These are phyloP conservation scores for Drosophila kohkoa DNA, from an alignment of 1,140 invertebrate species.

Conservation along the genomic window DNA sequence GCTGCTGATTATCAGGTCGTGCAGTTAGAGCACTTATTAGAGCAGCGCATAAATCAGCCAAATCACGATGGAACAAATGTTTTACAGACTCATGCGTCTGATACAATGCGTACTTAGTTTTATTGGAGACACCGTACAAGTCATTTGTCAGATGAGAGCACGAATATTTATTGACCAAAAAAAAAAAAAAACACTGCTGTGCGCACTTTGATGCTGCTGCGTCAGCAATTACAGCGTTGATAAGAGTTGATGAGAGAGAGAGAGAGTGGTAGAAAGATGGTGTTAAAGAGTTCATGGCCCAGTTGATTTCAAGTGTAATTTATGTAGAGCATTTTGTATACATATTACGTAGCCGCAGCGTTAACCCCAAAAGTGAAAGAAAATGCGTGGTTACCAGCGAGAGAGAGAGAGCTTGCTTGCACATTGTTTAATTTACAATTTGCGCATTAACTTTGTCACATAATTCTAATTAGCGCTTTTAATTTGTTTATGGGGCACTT, in stretches of 20 bases:
- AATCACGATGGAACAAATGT: slow-evolving; percentile 76
- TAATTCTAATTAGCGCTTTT: slow-evolving; percentile 83
- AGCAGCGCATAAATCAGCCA: slow-evolving; percentile 70
- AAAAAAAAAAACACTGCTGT: background rate
- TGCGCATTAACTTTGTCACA: slow-evolving; percentile 82
- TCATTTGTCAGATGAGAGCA: slow-evolving; percentile 73
- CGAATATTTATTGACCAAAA: slow-evolving; percentile 56
- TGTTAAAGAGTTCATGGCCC: slow-evolving; percentile 7
- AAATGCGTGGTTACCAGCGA: background rate
- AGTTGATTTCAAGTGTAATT: slow-evolving; percentile 10
- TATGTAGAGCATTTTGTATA: slow-evolving; percentile 14
- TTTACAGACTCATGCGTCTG: slow-evolving; percentile 53
- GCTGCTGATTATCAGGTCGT: slow-evolving; percentile 56
- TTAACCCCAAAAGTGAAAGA: slow-evolving; percentile 40
- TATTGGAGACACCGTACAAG: slow-evolving; percentile 44
- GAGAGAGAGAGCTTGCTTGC: slow-evolving; percentile 17
- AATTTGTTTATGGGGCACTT: slow-evolving; percentile 82
- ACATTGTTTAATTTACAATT: slow-evolving; percentile 83
- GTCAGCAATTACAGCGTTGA: slow-evolving; percentile 53
- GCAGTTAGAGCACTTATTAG: slow-evolving; percentile 57
- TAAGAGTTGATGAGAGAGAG: slow-evolving; percentile 18
- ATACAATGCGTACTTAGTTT: slow-evolving; percentile 23
- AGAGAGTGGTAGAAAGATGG: background rate
- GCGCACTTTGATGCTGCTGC: slow-evolving; percentile 48
- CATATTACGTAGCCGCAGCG: slow-evolving; percentile 37